Conservation (phyloP, 1,140 invertebrate species). For the Muscidifurax raptorellus region DNA sequence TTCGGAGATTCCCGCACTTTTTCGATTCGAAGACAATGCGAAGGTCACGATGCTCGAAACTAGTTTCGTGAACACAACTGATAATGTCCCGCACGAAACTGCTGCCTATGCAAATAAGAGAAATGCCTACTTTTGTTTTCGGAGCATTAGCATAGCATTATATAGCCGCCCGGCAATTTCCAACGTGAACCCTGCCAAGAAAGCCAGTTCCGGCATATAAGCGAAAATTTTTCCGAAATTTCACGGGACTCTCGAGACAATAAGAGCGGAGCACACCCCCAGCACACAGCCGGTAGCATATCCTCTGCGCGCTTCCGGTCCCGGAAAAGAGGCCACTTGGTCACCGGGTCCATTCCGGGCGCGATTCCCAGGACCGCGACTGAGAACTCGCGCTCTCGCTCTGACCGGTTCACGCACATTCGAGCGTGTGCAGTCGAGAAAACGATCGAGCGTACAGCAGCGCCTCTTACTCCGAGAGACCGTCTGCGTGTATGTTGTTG, state of each 20-base stretch:
- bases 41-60: not conserved
- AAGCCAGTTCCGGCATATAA: no score
- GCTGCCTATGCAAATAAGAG: not conserved
- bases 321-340: conserved; percentile 73
- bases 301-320: conserved; percentile 29
- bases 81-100: not conserved
- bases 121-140: conserved; percentile 12
- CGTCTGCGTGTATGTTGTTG: not conserved
- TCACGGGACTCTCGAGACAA: no score
- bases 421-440: conserved; percentile 22
- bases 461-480: conserved; percentile 6
- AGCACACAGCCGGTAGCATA: not conserved
- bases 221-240: no score
- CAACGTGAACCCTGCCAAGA: no score
- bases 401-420: conserved; percentile 67
- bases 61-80: not conserved
- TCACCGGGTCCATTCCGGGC: conserved; percentile 70
- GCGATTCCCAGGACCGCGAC: conserved; percentile 68
- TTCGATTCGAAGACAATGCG: not conserved
- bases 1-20: not conserved
- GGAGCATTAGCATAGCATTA: not conserved
- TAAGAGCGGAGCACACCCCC: not conserved
- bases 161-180: no score
- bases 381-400: conserved; percentile 51
- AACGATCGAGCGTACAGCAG: conserved; percentile 20